A percentile compares a stretch with the other conserved stretches of the same genome.
Evolutionary conservation across 2,113 vertebrate genomes (phyloP).

Genomic region (Gopherus evgoodei): DNA sequence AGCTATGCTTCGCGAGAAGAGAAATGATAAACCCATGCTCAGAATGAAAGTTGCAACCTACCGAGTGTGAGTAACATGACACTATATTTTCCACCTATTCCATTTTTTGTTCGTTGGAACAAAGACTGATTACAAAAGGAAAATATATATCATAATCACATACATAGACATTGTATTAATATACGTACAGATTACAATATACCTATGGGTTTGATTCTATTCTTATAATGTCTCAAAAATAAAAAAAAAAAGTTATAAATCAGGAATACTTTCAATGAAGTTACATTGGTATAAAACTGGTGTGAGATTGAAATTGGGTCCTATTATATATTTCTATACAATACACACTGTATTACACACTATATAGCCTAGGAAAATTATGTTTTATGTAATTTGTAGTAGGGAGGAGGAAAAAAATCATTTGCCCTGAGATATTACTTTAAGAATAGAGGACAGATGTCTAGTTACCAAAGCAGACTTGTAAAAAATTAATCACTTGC

Average conservation of each 20-base stretch:
- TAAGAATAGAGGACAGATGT: conserved; percentile 56
- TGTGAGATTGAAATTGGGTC: neutral
- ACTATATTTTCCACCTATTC: conserved; percentile 59
- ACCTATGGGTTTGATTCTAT: neutral
- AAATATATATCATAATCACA: conserved; percentile 28
- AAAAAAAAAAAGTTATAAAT: neutral
- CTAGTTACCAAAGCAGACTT: conserved; percentile 44
- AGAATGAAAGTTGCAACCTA: conserved; percentile 39
- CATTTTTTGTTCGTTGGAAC: conserved; percentile 35
- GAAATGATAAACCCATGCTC: conserved; percentile 30
- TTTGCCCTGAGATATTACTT: conserved; percentile 40
- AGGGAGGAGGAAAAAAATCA: neutral
- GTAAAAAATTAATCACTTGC: conserved; percentile 67
- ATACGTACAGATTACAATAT: conserved; percentile 26
- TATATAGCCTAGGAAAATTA: neutral
- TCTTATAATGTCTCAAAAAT: neutral
- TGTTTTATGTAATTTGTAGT: neutral
- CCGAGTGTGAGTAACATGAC: conserved; percentile 37
- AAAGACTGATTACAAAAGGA: conserved; percentile 58
- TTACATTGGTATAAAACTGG: neutral
- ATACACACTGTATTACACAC: neutral
- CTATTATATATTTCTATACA: neutral
- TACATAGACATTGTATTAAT: neutral
- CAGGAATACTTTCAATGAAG: neutral
- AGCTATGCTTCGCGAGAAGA: conserved; percentile 42